Conservation (phyloP, 2,113 vertebrate species). For the Rhinopithecus roxellana region DNA sequence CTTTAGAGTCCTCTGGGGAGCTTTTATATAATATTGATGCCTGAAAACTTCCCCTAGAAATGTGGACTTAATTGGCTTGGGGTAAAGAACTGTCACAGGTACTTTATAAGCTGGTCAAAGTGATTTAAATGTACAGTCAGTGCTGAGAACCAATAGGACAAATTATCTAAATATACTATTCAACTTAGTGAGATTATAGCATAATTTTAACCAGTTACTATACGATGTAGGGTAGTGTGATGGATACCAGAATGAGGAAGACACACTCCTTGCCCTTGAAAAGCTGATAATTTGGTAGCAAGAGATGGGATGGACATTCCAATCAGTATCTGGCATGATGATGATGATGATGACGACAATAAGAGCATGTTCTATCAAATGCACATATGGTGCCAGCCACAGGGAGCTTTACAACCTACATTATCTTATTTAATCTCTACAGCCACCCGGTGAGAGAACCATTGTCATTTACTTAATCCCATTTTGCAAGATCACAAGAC, state of each 20-base stretch:
- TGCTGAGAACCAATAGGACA: neutral
- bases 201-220: neutral
- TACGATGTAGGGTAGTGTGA: neutral
- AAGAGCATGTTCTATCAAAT: neutral
- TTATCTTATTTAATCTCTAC: neutral
- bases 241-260: neutral
- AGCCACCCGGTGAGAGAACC: accelerated
- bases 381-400: no score
- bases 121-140: neutral
- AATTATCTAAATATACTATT: neutral
- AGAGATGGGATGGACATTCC: neutral
- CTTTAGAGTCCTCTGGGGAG: neutral
- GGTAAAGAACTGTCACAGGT: neutral
- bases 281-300: neutral
- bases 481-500: neutral
- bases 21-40: accelerated
- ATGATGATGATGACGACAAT: accelerated
- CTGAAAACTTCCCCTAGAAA: neutral
- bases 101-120: neutral
- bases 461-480: neutral
- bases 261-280: neutral
- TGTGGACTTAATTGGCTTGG: neutral
- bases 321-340: no score
- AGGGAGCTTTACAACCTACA: accelerated
- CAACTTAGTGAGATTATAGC: neutral